Percentiles rank a stretch among this genome's conserved stretches.
Evolutionary conservation across 2,113 vertebrate species (phyloP).

Genomic region (Camelus bactrianus): DNA sequence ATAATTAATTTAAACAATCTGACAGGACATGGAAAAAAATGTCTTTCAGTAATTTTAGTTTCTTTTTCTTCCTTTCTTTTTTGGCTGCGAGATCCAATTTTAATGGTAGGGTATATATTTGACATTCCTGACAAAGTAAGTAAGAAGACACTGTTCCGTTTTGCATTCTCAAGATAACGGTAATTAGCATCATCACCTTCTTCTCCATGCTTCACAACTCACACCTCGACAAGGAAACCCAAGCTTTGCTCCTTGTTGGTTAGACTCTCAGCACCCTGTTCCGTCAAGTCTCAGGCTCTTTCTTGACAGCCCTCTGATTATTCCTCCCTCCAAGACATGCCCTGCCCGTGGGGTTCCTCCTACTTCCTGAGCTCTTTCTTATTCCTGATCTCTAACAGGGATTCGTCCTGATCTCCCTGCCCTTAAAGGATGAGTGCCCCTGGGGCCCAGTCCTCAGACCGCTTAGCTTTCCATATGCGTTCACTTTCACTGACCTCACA

Average conservation of each 20-base stretch:
- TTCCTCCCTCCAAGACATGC: neutral
- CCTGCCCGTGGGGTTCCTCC: neutral
- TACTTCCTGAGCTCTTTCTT: neutral
- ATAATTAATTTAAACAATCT: conserved; percentile 69
- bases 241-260: neutral
- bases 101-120: conserved; percentile 81
- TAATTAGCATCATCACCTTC: conserved; percentile 64
- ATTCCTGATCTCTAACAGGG: neutral
- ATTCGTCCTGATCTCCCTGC: neutral
- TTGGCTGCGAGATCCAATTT: conserved; percentile 78
- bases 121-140: conserved; percentile 80
- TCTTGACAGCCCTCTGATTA: neutral
- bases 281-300: neutral
- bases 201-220: conserved; percentile 35
- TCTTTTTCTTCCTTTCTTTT: conserved; percentile 79
- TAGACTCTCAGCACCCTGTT: neutral
- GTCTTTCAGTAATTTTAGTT: conserved; percentile 75
- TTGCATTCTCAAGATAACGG: conserved; percentile 68
- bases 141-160: conserved; percentile 65
- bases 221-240: neutral
- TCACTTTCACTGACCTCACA: neutral
- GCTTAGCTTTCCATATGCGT: neutral
- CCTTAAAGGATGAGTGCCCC: neutral
- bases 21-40: conserved; percentile 71
- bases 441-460: neutral